Evolutionary conservation across 2,113 vertebrate genomes (phyloP), one percentile per base, ranked within the genome.

Genomic region (Hyaena hyaena): DNA sequence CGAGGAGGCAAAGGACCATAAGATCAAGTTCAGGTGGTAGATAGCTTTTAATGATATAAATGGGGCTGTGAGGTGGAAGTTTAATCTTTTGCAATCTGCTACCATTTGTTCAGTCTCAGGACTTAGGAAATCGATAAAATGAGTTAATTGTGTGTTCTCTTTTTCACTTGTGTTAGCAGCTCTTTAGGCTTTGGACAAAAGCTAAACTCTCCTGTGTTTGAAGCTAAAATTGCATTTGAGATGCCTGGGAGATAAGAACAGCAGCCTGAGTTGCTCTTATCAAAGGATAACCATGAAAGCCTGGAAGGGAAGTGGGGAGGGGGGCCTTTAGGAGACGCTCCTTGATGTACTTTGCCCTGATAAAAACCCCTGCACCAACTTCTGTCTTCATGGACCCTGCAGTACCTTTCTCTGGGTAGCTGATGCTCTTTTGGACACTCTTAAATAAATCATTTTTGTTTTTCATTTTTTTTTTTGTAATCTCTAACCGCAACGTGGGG

Each of bases 31-130:
- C 95, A 79, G 66, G 81, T 96, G 88, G 96, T 86, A n/a, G 87
- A n/a, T 24, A 85, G 93, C 92, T 79, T 74, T 85, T 66, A 93
- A 95, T 86, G 85, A 91, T 96, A 7, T 83, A 97, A 98, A 94
- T 84, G 88, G 92, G 53, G 50, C 88, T 89, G 48, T 65, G 81
- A 97, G 96, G 93, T 87, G 79, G 79, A 97, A 97, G 96, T 91
- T 89, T 96, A 97, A 97, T 98, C 97, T 95, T 86, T 77, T 73
- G 96, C 97, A 94, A 96, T 96, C 96, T 91, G 97, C 97, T 96
- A 86, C 93, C 97, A 92, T 96, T 97, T 97, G 93, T 93, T 98
- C 94, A 4, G 87, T 93, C 81, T 90, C 35, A 71, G 65, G 94
- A 91, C 95, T 90, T 95, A 88, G 95, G 97, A 89, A 96, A 96